Evolutionary conservation across 2,888 invertebrate species (phyloP), one percentile per base, ranked within the genome.

Genomic region (Cosmia trapezina): DNA sequence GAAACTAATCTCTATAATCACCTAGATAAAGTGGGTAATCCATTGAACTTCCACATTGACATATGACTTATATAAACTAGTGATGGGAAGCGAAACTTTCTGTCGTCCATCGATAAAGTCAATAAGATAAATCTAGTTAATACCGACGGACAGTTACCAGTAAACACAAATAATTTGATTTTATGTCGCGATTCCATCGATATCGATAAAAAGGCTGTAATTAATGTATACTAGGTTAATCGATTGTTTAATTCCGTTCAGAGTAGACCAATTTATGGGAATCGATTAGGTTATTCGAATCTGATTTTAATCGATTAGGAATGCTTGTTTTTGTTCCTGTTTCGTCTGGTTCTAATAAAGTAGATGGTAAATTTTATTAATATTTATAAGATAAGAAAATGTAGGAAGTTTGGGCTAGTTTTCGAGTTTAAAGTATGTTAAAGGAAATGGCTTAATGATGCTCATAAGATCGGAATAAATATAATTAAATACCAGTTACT

Each of bases 51-150:
- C 69, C 51, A 82, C 51, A 71, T 68, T 76, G 73, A 88, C 86
- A 87, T 91, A 88, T 81, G 88, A 79, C 88, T 64, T 90, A 89
- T 81, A 64, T 59, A 69, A 70, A 76, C 77, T 79, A 89, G 87
- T 87, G 89, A 61, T 81, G 87, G 84, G 83, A 86, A 69, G 85
- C 67, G 87, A 89, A 90, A 89, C 80, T 90, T 91, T 86, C 82
- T 87, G 88, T 90, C 86, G 86, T 85, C 86, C 91, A 91, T 94
- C 93, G 94, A 94, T 94, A 91, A 88, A 90, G 89, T 86, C 91
- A 93, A 93, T 94, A 90, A 92, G 89, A 94, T 95, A 95, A 94
- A 94, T 94, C 93, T 93, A 90, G 85, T 89, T 89, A 89, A 90
- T 89, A 87, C 85, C 85, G 79, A 87, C 83, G 75, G 88, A 91